Percentiles rank a stretch among this genome's conserved stretches.
These are phyloP conservation scores for Sebastes taczanowskii DNA, from an alignment of 2,797 vertebrate genomes.

Conservation along the genomic window DNA sequence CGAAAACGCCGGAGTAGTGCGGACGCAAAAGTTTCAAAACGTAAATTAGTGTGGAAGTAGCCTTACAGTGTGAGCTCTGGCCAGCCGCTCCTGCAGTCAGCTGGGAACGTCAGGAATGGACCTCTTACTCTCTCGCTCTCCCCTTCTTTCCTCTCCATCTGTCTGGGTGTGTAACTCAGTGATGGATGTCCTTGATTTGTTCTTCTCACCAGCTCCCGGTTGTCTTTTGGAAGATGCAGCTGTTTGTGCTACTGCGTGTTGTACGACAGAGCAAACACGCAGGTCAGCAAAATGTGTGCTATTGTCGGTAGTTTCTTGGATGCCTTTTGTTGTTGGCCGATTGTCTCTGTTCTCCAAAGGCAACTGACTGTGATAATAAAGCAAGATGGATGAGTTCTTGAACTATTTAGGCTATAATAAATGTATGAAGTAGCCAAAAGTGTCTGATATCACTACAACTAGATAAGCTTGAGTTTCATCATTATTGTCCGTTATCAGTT, in stretches of 20 bases:
- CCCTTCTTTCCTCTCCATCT: conserved; percentile 37
- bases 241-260: conserved; percentile 24
- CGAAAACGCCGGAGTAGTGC: no score
- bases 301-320: background rate
- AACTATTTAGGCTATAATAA: background rate
- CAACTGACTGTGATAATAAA: background rate
- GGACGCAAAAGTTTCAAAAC: no score
- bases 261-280: conserved; percentile 48
- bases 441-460: background rate
- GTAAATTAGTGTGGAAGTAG: no score
- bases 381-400: background rate
- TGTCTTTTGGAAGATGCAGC: conserved; percentile 51
- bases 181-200: conserved; percentile 52
- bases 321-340: background rate
- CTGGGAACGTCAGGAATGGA: conserved; percentile 41
- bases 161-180: conserved; percentile 21
- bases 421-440: background rate
- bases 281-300: conserved; percentile 21
- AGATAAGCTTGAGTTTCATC: background rate
- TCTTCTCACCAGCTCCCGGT: conserved; percentile 31
- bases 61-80: background rate
- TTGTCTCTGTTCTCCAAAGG: background rate
- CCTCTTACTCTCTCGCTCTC: conserved; percentile 22
- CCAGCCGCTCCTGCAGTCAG: conserved; percentile 9
- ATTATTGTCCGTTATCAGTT: background rate